Base-by-base conservation (phyloP, 2,113 vertebrate genomes). In the Ranitomeya imitator region DNA sequence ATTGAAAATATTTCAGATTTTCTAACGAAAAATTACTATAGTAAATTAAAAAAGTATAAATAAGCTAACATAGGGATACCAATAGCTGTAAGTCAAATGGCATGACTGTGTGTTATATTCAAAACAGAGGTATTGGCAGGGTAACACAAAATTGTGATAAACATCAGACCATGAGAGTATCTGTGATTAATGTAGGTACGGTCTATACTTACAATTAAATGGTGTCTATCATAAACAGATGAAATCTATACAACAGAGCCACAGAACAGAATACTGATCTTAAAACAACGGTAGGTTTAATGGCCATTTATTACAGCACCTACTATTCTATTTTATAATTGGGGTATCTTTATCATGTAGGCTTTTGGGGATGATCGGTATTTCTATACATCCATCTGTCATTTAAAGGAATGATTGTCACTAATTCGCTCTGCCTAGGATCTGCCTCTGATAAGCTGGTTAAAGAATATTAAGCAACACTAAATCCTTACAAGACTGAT, bases 401-500 rank as follows among this genome's bases (percentile, higher is more conserved):
- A 86, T 60, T n/a, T 86, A 79, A 69, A 31, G 74, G 74, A 45
- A 61, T 65, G 85, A 78, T 67, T 86, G 85, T 52, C 76, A 79
- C 76, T 86, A 86, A 86, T 79, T 79, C 85, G 67, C 74, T 67
- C 31, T 79, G 82, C n/a, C 59, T 86, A 54, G 59, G 76, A 86
- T 86, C 85, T 86, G 71, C 60, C 59, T 54, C 45, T 55, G 51
- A 86, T 86, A 86, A 86, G 74, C 85, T 79, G 85, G 85, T 55
- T 86, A 86, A 65, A 67, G 60, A 86, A 86, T 79, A 86, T 86
- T 65, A 79, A 67, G 74, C 85, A 67, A 65, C 76, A 67, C 21
- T 86, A 86, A 85, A 86, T 86, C 85, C 85, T 74, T 55, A 61
- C 31, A 86, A 86, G 76, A 67, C 73, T 79, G 76, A 86, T 86